Evolutionary conservation across 2,888 invertebrate genomes (phyloP).

Genomic region (Steinernema hermaphroditum): DNA sequence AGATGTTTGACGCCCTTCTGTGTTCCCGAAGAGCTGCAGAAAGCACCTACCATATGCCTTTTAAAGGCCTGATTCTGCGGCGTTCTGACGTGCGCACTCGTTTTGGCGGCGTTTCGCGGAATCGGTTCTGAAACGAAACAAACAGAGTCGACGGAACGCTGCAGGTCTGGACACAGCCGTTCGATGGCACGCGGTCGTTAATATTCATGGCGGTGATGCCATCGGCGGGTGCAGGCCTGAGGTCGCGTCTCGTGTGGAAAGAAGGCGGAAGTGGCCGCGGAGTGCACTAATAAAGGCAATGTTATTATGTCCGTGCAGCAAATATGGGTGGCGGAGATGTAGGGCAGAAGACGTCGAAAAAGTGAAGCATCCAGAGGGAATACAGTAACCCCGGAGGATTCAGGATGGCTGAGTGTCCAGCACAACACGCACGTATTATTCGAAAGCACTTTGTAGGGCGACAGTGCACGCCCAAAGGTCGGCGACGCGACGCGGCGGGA

Average conservation of each 20-base stretch:
- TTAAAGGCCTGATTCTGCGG: neutral
- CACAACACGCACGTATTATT: too few species aligned
- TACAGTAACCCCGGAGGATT: neutral
- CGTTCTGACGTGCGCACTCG: constrained; percentile 16
- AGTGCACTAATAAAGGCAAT: too few species aligned
- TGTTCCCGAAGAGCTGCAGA: too few species aligned
- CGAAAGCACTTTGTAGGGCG: too few species aligned
- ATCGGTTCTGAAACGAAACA: neutral
- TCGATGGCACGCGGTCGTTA: neutral
- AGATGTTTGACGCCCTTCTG: too few species aligned
- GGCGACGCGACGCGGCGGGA: neutral
- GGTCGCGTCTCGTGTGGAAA: neutral
- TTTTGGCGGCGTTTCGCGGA: neutral
- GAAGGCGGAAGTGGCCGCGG: neutral
- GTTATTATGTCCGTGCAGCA: too few species aligned
- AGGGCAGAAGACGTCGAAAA: neutral
- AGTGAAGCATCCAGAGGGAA: neutral
- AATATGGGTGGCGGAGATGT: neutral
- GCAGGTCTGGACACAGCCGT: neutral
- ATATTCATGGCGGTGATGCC: constrained; percentile 5
- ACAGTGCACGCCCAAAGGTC: neutral
- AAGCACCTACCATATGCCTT: neutral
- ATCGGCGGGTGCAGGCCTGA: neutral
- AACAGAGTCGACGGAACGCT: neutral
- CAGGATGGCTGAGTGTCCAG: too few species aligned